phyloP scores from a whole-genome alignment of 2,888 invertebrate genomes.

The Ernsta delagoae region DNA sequence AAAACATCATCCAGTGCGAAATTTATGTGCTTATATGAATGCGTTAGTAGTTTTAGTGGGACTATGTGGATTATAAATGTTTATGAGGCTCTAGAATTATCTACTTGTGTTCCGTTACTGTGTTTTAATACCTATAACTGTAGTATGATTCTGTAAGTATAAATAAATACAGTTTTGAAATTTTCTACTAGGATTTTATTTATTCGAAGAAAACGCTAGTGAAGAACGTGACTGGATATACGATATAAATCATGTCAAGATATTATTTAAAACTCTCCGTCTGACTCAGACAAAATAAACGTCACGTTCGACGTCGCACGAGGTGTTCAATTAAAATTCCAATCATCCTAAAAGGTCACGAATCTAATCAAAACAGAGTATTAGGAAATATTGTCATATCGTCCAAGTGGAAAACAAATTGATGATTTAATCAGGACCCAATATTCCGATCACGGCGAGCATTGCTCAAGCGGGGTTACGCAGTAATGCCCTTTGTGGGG shows the following conservation, averaged over 20 bases:
- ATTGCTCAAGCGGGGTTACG: conserved; percentile 47
- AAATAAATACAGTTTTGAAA: no score
- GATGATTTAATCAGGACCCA: conserved; percentile 42
- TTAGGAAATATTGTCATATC: conserved; percentile 34
- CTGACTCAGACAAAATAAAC: neutral
- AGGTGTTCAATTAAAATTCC: neutral
- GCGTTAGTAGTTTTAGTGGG: conserved; percentile 3
- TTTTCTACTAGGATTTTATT: neutral
- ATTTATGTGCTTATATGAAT: conserved; percentile 12
- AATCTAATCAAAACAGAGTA: conserved; percentile 27
- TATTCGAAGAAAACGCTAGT: neutral
- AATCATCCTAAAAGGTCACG: conserved; percentile 8
- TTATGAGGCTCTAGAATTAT: no score
- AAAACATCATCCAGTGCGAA: conserved; percentile 19
- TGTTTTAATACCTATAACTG: no score
- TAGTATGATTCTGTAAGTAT: no score
- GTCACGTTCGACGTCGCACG: neutral
- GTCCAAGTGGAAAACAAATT: conserved; percentile 34
- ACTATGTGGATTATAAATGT: conserved; percentile 3
- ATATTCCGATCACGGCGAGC: conserved; percentile 62
- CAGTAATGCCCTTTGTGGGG: conserved; percentile 50
- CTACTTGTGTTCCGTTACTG: no score
- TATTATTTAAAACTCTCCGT: neutral
- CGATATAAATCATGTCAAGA: neutral
- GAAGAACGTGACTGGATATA: neutral